Conservation (phyloP, 2,797 vertebrate genomes). For the Rhinogobio ventralis region DNA sequence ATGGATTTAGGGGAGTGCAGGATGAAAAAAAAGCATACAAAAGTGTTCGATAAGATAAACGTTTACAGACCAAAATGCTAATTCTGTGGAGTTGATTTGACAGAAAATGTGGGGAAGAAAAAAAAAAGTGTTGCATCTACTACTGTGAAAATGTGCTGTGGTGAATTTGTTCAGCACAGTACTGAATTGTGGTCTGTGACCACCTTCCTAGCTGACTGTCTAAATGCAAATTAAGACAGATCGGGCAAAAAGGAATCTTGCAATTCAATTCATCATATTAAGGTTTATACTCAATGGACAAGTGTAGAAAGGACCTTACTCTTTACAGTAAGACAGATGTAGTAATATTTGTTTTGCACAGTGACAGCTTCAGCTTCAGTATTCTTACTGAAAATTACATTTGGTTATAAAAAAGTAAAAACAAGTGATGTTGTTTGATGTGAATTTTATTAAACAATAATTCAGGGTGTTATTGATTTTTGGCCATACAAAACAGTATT, state of each 20-base stretch:
- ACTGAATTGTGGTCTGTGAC: too few species aligned
- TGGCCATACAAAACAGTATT: conserved; percentile 67
- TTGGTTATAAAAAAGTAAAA: not conserved
- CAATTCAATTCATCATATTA: not conserved
- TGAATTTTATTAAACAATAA: conserved; percentile 47
- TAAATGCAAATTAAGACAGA: not conserved
- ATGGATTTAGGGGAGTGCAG: too few species aligned
- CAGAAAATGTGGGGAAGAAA: too few species aligned
- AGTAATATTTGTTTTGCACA: not conserved
- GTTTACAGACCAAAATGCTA: too few species aligned
- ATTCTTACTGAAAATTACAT: not conserved
- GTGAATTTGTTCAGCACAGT: too few species aligned
- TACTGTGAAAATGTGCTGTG: too few species aligned
- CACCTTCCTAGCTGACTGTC: too few species aligned
- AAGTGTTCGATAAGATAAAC: too few species aligned
- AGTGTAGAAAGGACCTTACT: not conserved
- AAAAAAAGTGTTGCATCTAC: too few species aligned
- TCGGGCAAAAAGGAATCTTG: not conserved
- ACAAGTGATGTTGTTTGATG: not conserved
- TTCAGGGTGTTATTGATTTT: conserved; percentile 31
- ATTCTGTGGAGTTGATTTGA: too few species aligned
- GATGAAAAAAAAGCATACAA: too few species aligned
- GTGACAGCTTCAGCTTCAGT: too few species aligned
- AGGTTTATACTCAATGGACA: not conserved
- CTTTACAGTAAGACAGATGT: not conserved